A percentile compares a stretch with the other conserved stretches of the same genome.
Conservation (phyloP, 1,140 invertebrate genomes). For the Drosophila tani region DNA sequence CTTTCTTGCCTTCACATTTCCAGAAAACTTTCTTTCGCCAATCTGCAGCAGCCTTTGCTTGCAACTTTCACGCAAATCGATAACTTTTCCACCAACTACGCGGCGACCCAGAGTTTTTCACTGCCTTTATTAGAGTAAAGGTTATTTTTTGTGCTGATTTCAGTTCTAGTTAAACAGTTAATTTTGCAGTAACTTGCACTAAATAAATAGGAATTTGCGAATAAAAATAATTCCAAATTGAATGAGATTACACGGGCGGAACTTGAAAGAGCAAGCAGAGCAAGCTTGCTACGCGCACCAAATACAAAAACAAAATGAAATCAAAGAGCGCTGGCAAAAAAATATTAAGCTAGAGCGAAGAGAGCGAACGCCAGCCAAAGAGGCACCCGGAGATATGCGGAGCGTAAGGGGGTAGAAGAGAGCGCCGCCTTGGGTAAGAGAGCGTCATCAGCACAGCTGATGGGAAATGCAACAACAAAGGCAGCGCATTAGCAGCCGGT, state of each 20-base stretch:
- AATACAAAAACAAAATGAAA: constrained; percentile 69
- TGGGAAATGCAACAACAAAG: constrained; percentile 11
- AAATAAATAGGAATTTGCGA: constrained; percentile 10
- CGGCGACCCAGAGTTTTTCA: neutral
- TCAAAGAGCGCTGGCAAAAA: constrained; percentile 44
- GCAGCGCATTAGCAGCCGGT: constrained; percentile 51
- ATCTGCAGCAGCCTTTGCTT: constrained; percentile 49
- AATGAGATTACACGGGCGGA: constrained; percentile 38
- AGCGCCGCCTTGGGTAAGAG: constrained; percentile 1
- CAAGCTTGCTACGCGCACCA: constrained; percentile 63
- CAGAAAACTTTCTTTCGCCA: constrained; percentile 67
- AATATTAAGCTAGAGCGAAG: constrained; percentile 7
- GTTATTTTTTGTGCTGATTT: neutral
- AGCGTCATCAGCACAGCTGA: constrained; percentile 27
- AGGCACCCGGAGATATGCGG: neutral
- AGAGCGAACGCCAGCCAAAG: neutral
- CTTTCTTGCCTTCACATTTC: constrained; percentile 38
- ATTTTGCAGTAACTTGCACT: constrained; percentile 2
- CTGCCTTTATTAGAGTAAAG: neutral
- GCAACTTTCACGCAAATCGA: constrained; percentile 74
- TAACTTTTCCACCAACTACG: constrained; percentile 50
- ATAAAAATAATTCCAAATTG: constrained; percentile 18
- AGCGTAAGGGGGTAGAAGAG: constrained; percentile 15
- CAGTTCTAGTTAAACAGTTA: neutral
- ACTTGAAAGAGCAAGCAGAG: constrained; percentile 12